Conservation (phyloP, 2,113 vertebrate genomes). For the Andinoacara biseriatus region DNA sequence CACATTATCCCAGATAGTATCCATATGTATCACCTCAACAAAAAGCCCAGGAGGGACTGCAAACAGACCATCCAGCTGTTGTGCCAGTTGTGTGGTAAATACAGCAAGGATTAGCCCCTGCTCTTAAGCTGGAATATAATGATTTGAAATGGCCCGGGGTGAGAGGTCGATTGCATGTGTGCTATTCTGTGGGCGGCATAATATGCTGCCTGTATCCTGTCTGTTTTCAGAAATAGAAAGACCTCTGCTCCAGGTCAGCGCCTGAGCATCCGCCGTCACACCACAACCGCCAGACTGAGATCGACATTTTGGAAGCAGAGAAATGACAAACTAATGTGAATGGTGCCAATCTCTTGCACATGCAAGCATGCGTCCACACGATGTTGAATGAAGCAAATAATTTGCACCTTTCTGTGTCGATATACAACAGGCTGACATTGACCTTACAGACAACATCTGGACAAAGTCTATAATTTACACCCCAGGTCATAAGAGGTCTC, state of each 20-base stretch:
- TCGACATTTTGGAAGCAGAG: not conserved
- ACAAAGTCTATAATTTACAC: slow-evolving; percentile 37
- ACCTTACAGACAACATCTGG: slow-evolving; percentile 17
- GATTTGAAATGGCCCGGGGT: slow-evolving; percentile 58
- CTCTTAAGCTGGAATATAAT: slow-evolving; percentile 66
- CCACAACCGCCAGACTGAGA: not conserved
- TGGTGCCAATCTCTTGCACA: not conserved
- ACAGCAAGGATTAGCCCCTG: slow-evolving; percentile 65
- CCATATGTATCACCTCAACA: slow-evolving; percentile 36
- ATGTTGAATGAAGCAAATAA: not conserved
- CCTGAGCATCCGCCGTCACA: slow-evolving; percentile 9
- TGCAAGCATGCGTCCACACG: not conserved
- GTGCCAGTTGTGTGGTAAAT: slow-evolving; percentile 63
- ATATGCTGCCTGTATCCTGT: slow-evolving; percentile 39
- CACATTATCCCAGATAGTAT: slow-evolving; percentile 54
- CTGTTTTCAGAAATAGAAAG: slow-evolving; percentile 42
- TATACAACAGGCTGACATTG: not conserved
- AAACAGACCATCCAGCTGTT: slow-evolving; percentile 71
- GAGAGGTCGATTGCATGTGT: slow-evolving; percentile 51
- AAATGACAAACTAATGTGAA: slow-evolving; percentile 17
- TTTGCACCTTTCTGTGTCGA: not conserved
- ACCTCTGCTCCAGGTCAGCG: slow-evolving; percentile 17
- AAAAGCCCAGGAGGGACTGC: slow-evolving; percentile 34
- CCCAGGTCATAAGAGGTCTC: slow-evolving; percentile 32
- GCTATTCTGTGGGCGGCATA: slow-evolving; percentile 35